These are phyloP conservation scores for Drosophila erecta DNA, from an alignment of 1,140 invertebrate genomes.

Conservation along the genomic window DNA sequence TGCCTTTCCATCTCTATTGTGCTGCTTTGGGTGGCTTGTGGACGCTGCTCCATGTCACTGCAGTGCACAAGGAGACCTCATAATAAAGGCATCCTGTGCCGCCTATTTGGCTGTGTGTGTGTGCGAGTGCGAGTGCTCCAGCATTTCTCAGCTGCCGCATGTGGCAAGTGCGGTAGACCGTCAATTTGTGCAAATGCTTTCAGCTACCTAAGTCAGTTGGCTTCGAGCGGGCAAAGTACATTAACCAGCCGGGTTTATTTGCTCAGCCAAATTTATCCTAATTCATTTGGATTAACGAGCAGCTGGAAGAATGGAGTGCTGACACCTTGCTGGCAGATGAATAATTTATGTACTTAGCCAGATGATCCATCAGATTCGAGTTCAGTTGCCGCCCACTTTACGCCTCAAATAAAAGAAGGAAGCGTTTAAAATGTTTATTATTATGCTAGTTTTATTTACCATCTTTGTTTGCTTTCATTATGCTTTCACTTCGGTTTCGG, in stretches of 20 bases:
- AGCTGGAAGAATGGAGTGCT: constrained; percentile 17
- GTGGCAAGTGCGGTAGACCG: constrained; percentile 75
- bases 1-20: not conserved
- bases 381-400: not conserved
- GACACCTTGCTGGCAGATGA: constrained; percentile 1
- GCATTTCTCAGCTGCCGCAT: constrained; percentile 70
- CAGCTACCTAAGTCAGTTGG: constrained; percentile 52
- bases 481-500: constrained; percentile 44
- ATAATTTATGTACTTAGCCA: constrained; percentile 19
- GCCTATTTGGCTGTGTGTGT: constrained; percentile 14
- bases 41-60: constrained; percentile 40
- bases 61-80: constrained; percentile 53
- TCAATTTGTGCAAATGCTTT: constrained; percentile 79
- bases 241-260: constrained; percentile 45
- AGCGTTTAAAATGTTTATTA: constrained; percentile 78
- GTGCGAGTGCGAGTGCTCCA: not conserved
- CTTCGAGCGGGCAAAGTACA: not conserved
- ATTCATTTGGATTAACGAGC: constrained; percentile 62
- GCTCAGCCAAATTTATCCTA: constrained; percentile 64
- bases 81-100: constrained; percentile 58
- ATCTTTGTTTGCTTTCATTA: constrained; percentile 57
- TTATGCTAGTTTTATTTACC: constrained; percentile 78
- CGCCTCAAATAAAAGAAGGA: constrained; percentile 27
- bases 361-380: constrained; percentile 12
- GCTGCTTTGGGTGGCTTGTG: not conserved